phyloP scores from a whole-genome alignment of 2,888 invertebrate genomes.

The Eugnorisma glareosa region DNA sequence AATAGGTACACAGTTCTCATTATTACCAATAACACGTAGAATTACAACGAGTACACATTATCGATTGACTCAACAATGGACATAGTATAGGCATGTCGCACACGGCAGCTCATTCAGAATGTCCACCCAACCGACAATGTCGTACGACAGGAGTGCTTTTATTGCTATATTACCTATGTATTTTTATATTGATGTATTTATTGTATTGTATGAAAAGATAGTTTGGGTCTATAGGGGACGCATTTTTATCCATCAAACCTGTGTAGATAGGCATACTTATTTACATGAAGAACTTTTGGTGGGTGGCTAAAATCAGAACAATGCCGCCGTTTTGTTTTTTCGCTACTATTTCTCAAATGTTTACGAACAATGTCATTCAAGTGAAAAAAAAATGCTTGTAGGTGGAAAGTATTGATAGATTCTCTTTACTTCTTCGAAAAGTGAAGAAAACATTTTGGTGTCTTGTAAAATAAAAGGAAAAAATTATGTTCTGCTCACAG shows the following conservation, averaged over 20 bases:
- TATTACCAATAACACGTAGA: slow-evolving; percentile 10
- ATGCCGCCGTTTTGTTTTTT: background rate
- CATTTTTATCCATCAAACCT: background rate
- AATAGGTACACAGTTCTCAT: background rate
- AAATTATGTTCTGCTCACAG: background rate
- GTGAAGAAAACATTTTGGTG: background rate
- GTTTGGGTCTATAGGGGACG: background rate
- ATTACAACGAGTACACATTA: slow-evolving; percentile 57
- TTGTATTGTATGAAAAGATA: slow-evolving; percentile 17
- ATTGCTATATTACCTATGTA: slow-evolving; percentile 40
- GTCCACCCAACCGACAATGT: slow-evolving; percentile 50
- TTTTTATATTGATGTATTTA: slow-evolving; percentile 21
- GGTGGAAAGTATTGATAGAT: background rate
- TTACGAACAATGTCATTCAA: background rate
- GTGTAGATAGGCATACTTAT: background rate
- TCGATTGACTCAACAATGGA: slow-evolving; percentile 64
- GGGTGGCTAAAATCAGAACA: background rate
- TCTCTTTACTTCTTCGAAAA: too few relatives aligned
- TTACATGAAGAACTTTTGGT: background rate
- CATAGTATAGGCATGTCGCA: slow-evolving; percentile 37
- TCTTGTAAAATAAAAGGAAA: background rate
- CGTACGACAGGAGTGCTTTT: slow-evolving; percentile 30
- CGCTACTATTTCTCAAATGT: background rate
- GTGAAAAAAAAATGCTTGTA: background rate
- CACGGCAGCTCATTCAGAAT: slow-evolving; percentile 60